Percentiles rank a stretch among this genome's conserved stretches.
Evolutionary conservation across 2,113 vertebrate species (phyloP).

Genomic region (Tiliqua scincoides): DNA sequence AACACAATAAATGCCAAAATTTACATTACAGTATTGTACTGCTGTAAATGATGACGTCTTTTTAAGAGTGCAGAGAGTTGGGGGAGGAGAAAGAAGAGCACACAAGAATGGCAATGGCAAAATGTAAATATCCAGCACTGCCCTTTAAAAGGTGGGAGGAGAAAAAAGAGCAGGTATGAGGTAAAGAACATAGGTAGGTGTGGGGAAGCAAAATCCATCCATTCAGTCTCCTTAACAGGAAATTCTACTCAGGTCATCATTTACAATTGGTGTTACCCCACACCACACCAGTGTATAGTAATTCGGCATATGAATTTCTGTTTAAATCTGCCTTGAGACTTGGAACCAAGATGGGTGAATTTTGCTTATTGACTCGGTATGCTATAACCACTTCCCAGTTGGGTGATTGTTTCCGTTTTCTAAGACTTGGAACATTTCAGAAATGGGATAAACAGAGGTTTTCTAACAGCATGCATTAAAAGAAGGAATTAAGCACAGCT

Average conservation of each 20-base stretch:
- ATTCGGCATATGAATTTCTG: background rate
- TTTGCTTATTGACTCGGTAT: background rate
- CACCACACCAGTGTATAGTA: background rate
- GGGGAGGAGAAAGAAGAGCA: no score
- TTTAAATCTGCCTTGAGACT: slow-evolving; percentile 5
- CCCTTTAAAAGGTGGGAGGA: no score
- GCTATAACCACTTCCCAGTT: background rate
- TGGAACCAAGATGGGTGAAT: background rate
- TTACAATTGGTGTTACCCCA: background rate
- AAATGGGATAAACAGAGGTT: slow-evolving; percentile 17
- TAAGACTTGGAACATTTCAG: background rate
- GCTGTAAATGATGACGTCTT: no score
- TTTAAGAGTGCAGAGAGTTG: no score
- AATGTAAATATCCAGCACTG: no score
- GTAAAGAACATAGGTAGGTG: no score
- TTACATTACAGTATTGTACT: no score
- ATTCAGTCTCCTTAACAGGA: background rate
- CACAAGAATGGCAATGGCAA: no score
- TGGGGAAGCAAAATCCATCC: background rate
- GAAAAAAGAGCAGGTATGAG: no score
- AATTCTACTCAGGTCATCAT: background rate
- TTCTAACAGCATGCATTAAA: slow-evolving; percentile 47
- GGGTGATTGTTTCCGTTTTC: background rate
- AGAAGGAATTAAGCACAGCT: slow-evolving; percentile 33
- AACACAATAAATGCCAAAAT: no score